Conservation (phyloP, 1,140 invertebrate species). For the Antheraea mylitta region DNA sequence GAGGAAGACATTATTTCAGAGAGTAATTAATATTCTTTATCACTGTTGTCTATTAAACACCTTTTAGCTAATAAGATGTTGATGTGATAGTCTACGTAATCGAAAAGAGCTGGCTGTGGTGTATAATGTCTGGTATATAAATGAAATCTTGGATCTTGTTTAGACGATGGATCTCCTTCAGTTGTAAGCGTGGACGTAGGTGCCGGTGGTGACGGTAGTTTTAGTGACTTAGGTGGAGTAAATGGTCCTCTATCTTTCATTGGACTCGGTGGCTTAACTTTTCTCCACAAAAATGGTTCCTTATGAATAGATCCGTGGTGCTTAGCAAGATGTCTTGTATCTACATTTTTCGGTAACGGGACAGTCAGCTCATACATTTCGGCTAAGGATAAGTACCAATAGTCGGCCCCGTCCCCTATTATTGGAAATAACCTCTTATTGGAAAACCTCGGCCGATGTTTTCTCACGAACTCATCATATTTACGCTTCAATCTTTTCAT, state of each 20-base stretch:
- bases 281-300: slow-evolving; percentile 64
- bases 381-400: slow-evolving; percentile 70
- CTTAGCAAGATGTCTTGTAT: slow-evolving; percentile 45
- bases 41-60: slow-evolving; percentile 55
- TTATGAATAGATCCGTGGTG: slow-evolving; percentile 57
- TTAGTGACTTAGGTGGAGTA: slow-evolving; percentile 27
- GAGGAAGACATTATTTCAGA: no score
- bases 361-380: slow-evolving; percentile 69
- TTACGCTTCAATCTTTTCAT: slow-evolving; percentile 66
- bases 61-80: slow-evolving; percentile 57
- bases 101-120: slow-evolving; percentile 61
- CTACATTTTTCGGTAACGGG: slow-evolving; percentile 28
- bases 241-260: slow-evolving; percentile 51
- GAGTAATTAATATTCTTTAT: slow-evolving; percentile 29
- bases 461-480: slow-evolving; percentile 66
- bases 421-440: slow-evolving; percentile 68
- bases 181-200: slow-evolving; percentile 35
- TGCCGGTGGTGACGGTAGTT: slow-evolving; percentile 19
- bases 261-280: slow-evolving; percentile 29
- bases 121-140: slow-evolving; percentile 64
- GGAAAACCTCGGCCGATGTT: slow-evolving; percentile 52
- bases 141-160: slow-evolving; percentile 59
- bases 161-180: slow-evolving; percentile 24
- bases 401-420: slow-evolving; percentile 67
- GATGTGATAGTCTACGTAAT: slow-evolving; percentile 70